Conservation (phyloP, 2,113 vertebrate species). For the Corythornis cristatus region DNA sequence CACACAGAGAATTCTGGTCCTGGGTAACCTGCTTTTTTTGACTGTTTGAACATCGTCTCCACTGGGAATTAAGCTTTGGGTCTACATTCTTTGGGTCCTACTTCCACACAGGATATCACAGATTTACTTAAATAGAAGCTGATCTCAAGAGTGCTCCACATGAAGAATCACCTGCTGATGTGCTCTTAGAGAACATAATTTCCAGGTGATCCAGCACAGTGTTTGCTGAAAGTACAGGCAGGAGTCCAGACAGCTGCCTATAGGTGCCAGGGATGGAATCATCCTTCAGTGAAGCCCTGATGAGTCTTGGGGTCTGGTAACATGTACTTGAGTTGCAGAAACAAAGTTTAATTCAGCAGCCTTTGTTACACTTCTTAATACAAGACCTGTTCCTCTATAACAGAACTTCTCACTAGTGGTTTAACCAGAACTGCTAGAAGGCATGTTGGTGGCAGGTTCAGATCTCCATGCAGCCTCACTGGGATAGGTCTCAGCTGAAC, state of each 20-base stretch:
- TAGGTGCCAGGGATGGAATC: neutral
- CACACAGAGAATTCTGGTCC: neutral
- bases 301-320: neutral
- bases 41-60: neutral
- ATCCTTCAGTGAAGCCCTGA: neutral
- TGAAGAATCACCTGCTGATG: neutral
- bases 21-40: neutral
- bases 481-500: neutral
- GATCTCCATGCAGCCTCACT: neutral
- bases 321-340: neutral
- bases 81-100: neutral
- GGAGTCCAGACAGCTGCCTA: neutral
- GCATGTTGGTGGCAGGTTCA: neutral
- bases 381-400: neutral
- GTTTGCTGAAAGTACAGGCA: neutral
- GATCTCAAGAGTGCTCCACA: neutral
- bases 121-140: neutral
- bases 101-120: neutral
- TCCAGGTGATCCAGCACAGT: neutral
- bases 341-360: neutral
- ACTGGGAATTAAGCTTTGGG: neutral
- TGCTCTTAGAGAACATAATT: neutral
- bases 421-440: neutral
- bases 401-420: neutral
- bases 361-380: neutral